phyloP scores from a whole-genome alignment of 2,797 vertebrate genomes.

The Sciurus vulgaris region DNA sequence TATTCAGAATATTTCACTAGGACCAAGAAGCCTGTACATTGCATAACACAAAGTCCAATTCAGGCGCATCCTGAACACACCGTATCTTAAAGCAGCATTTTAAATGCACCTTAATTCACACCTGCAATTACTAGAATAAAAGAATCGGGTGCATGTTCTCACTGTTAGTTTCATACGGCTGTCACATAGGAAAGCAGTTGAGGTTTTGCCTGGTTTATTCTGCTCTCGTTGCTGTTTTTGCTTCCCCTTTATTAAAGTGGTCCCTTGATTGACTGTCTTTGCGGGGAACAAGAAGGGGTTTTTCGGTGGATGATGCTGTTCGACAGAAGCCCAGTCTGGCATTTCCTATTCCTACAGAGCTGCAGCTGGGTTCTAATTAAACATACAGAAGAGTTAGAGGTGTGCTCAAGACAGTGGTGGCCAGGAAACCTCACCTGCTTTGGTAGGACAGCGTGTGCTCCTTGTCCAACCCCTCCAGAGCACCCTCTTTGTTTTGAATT shows the following conservation, averaged over 20 bases:
- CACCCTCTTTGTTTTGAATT: background rate
- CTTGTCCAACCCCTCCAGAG: background rate
- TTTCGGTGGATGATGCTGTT: accelerated
- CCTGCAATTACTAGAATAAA: background rate
- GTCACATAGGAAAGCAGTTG: background rate
- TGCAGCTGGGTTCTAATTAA: background rate
- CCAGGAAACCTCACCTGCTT: background rate
- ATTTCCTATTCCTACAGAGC: background rate
- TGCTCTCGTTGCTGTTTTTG: background rate
- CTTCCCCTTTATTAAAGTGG: background rate
- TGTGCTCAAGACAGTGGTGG: background rate
- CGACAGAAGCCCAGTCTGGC: too few relatives aligned
- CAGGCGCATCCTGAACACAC: accelerated
- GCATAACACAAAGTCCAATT: accelerated
- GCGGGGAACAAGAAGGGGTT: background rate
- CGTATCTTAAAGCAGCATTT: background rate
- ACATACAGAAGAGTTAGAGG: background rate
- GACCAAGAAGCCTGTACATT: background rate
- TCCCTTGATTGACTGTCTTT: background rate
- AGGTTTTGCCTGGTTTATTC: background rate
- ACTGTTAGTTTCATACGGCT: accelerated
- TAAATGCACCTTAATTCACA: background rate
- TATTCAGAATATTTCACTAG: too few relatives aligned
- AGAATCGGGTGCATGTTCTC: background rate
- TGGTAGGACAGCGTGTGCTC: background rate